Conservation (phyloP, 2,888 invertebrate species). For the Volucella inflata region DNA sequence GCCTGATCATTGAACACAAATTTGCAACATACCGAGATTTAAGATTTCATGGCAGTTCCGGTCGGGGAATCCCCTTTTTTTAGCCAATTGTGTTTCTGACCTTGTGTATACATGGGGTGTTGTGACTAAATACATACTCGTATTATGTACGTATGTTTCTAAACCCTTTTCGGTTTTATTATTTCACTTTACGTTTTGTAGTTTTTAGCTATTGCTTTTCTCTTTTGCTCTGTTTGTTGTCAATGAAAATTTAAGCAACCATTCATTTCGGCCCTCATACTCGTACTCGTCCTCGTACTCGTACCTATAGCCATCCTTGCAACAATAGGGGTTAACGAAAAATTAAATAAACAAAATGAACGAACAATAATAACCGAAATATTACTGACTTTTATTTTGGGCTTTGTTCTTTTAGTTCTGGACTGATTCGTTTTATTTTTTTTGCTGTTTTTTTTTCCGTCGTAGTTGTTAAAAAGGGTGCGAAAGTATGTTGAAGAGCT, state of each 20-base stretch:
- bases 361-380: slow-evolving; percentile 65
- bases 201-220: slow-evolving; percentile 17
- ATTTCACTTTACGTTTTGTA: slow-evolving; percentile 50
- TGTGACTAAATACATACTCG: too few relatives aligned
- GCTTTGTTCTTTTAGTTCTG: slow-evolving; percentile 20
- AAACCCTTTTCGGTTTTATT: slow-evolving; percentile 50
- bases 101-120: neutral
- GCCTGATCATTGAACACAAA: slow-evolving; percentile 58
- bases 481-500: slow-evolving; percentile 26
- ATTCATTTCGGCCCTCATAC: slow-evolving; percentile 27
- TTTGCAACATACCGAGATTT: slow-evolving; percentile 49
- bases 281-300: slow-evolving; percentile 22
- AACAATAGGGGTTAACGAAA: slow-evolving; percentile 14
- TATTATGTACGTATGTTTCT: slow-evolving; percentile 12
- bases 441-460: neutral
- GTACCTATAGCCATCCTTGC: slow-evolving; percentile 1
- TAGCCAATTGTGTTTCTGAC: neutral
- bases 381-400: slow-evolving; percentile 67
- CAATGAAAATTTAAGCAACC: slow-evolving; percentile 66
- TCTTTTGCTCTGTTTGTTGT: slow-evolving; percentile 55
- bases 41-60: slow-evolving; percentile 43
- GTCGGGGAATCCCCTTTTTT: slow-evolving; percentile 12
- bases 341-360: slow-evolving; percentile 65
- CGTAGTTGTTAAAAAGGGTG: slow-evolving; percentile 36
- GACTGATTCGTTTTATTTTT: neutral